Evolutionary conservation across 1,140 invertebrate species (phyloP).

Genomic region (Oscheius sp.): DNA sequence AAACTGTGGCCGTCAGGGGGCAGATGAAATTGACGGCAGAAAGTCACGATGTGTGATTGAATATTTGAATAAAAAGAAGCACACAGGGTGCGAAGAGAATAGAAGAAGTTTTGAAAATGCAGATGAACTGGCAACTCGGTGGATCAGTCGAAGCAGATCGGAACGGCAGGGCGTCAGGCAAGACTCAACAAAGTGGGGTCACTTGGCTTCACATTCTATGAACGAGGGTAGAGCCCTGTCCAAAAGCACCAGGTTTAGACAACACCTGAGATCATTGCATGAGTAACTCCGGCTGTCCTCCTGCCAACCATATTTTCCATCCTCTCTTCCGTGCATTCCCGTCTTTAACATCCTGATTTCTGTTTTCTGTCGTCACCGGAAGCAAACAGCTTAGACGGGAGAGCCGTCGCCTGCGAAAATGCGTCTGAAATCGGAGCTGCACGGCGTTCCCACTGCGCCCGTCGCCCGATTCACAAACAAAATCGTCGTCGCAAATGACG

Average conservation of each 20-base stretch:
- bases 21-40: neutral
- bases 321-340: too few relatives aligned
- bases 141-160: neutral
- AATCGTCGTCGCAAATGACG: neutral
- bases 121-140: neutral
- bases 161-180: too few relatives aligned
- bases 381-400: neutral
- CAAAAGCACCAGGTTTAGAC: too few relatives aligned
- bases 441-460: neutral
- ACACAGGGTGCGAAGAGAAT: neutral
- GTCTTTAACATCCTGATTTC: too few relatives aligned
- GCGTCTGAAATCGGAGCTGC: constrained; percentile 1
- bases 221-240: too few relatives aligned
- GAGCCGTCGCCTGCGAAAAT: neutral
- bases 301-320: too few relatives aligned
- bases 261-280: too few relatives aligned
- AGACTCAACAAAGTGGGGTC: too few relatives aligned
- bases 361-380: neutral
- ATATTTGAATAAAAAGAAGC: neutral
- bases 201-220: too few relatives aligned
- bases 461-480: neutral
- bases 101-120: neutral
- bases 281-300: too few relatives aligned
- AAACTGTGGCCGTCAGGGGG: neutral
- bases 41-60: neutral